These are phyloP conservation scores for Branchinecta lindahli DNA, from an alignment of 1,140 invertebrate genomes.

Conservation along the genomic window DNA sequence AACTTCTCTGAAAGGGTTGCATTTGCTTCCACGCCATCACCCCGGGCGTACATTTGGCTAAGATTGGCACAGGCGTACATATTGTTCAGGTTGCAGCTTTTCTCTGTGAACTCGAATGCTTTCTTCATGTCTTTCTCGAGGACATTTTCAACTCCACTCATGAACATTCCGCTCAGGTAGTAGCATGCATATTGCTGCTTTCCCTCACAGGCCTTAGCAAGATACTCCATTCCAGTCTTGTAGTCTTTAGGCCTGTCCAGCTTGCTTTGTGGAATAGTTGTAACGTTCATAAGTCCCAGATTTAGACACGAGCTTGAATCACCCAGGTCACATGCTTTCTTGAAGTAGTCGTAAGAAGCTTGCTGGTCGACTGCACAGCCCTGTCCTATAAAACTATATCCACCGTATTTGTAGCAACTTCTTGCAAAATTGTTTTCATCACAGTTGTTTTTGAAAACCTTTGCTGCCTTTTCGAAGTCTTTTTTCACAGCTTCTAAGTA, in stretches of 20 bases:
- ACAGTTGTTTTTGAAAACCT: constrained; percentile 67
- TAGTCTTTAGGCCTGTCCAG: constrained; percentile 25
- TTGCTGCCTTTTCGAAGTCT: constrained; percentile 55
- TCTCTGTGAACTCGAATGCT: constrained; percentile 54
- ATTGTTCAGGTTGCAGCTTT: constrained; percentile 61
- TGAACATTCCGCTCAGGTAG: constrained; percentile 56
- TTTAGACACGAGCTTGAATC: constrained; percentile 54
- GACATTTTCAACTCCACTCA: constrained; percentile 48
- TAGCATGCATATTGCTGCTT: constrained; percentile 57
- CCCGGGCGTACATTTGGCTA: constrained; percentile 54
- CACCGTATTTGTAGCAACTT: constrained; percentile 71
- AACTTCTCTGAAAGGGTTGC: constrained; percentile 49
- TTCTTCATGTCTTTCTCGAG: constrained; percentile 52
- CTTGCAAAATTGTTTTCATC: constrained; percentile 58
- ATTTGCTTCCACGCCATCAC: constrained; percentile 50
- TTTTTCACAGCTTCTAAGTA: constrained; percentile 65
- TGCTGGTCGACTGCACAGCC: constrained; percentile 28
- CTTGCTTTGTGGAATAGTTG: constrained; percentile 24
- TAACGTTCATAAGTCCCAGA: constrained; percentile 49
- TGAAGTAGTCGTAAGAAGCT: constrained; percentile 49
- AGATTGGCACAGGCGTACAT: constrained; percentile 72
- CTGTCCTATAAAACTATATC: constrained; percentile 47
- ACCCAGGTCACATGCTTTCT: constrained; percentile 55
- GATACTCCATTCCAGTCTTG: constrained; percentile 41
- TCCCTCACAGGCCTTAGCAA: constrained; percentile 51